phyloP scores from a whole-genome alignment of 2,888 invertebrate genomes.

The Gandaritis pyraliata region DNA sequence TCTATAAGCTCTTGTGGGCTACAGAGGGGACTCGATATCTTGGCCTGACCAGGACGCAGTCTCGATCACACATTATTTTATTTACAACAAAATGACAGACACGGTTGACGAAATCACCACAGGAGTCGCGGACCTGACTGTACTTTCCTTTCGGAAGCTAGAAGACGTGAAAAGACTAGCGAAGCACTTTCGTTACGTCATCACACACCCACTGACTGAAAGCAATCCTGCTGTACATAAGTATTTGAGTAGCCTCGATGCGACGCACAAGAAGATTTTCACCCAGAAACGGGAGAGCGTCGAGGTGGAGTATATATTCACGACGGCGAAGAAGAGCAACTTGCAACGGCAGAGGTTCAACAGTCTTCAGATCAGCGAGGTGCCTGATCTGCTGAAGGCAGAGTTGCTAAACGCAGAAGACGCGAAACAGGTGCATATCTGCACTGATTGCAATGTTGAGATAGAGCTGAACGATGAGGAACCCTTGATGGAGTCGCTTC shows the following conservation, averaged over 20 bases:
- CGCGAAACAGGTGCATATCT: slow-evolving; percentile 76
- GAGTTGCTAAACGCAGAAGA: slow-evolving; percentile 65
- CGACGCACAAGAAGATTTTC: slow-evolving; percentile 67
- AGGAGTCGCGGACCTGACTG: slow-evolving; percentile 62
- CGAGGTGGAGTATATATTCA: slow-evolving; percentile 78
- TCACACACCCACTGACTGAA: slow-evolving; percentile 67
- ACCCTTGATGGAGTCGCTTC: slow-evolving; percentile 76
- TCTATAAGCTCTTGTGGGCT: slow-evolving; percentile 46
- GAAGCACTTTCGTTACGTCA: slow-evolving; percentile 66
- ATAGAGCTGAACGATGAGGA: slow-evolving; percentile 75
- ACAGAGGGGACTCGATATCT: slow-evolving; percentile 48
- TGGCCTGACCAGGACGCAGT: slow-evolving; percentile 44
- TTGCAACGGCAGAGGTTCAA: slow-evolving; percentile 76
- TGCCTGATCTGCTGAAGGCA: slow-evolving; percentile 73
- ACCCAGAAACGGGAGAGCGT: slow-evolving; percentile 68
- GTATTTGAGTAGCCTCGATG: slow-evolving; percentile 65
- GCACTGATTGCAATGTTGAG: slow-evolving; percentile 75
- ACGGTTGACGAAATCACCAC: slow-evolving; percentile 54
- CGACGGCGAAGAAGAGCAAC: slow-evolving; percentile 77
- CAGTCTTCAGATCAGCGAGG: slow-evolving; percentile 76
- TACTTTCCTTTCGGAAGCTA: slow-evolving; percentile 71
- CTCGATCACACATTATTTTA: slow-evolving; percentile 28
- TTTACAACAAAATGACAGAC: slow-evolving; percentile 46
- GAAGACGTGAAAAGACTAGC: slow-evolving; percentile 74
- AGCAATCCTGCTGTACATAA: slow-evolving; percentile 56